Percentiles rank a stretch among this genome's conserved stretches.
Conservation (phyloP, 2,797 vertebrate genomes). For the Sciurus carolinensis region DNA sequence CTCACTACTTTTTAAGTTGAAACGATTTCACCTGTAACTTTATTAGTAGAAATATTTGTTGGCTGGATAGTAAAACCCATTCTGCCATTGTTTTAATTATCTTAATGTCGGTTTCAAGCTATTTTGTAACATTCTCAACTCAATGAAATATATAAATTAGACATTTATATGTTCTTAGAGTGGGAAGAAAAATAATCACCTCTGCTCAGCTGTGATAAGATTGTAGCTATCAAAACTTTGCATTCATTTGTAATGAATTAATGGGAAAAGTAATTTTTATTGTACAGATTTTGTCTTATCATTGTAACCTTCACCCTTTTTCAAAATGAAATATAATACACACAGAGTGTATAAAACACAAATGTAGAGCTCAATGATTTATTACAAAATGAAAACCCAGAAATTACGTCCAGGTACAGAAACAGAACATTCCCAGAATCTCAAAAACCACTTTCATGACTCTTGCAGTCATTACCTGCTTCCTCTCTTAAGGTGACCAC, state of each 20-base stretch:
- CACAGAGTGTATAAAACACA: not conserved
- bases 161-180: conserved; percentile 45
- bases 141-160: conserved; percentile 51
- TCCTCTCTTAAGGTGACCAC: not conserved
- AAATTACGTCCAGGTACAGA: not conserved
- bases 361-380: not conserved
- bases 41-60: conserved; percentile 43
- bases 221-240: conserved; percentile 3
- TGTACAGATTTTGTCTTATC: conserved; percentile 22
- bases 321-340: conserved; percentile 1
- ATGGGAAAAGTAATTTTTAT: conserved; percentile 54
- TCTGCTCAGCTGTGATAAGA: conserved; percentile 57
- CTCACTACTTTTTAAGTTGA: conserved; percentile 48
- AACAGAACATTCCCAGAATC: not conserved
- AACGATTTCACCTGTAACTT: conserved; percentile 71
- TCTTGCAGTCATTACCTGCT: not conserved
- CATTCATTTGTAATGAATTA: conserved; percentile 61
- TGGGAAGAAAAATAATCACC: conserved; percentile 61
- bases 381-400: conserved; percentile 15
- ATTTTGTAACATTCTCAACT: conserved; percentile 63
- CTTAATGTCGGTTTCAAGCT: conserved; percentile 51
- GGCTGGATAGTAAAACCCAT: conserved; percentile 69
- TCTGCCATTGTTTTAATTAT: conserved; percentile 72
- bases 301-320: not conserved
- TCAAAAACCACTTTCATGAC: not conserved